Conservation (phyloP, 2,797 vertebrate species). For the Aeoliscus strigatus region DNA sequence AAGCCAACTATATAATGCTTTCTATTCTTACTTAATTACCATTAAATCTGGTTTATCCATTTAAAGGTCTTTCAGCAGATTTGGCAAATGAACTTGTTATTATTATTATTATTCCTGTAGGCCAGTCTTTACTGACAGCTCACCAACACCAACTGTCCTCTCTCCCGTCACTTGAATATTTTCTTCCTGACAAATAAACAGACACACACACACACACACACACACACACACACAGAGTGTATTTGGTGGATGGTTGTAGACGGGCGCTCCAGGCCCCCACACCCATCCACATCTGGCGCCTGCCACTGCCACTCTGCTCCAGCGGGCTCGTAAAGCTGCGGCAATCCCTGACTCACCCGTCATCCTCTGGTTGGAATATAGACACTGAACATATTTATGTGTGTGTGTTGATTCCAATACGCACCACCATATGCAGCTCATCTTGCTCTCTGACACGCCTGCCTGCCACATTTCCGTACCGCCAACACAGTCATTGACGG, state of each 20-base stretch:
- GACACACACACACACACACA: no score
- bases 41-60: no score
- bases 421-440: slow-evolving; percentile 13
- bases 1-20: no score
- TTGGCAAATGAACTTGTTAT: no score
- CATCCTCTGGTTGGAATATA: slow-evolving; percentile 6
- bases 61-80: no score
- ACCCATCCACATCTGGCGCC: slow-evolving; percentile 56
- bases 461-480: slow-evolving; percentile 30
- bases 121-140: no score
- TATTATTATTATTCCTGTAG: no score
- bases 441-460: slow-evolving; percentile 28
- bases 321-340: slow-evolving; percentile 17
- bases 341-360: slow-evolving; percentile 43
- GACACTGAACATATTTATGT: slow-evolving; percentile 17
- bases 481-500: slow-evolving; percentile 32
- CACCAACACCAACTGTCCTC: no score
- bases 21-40: no score
- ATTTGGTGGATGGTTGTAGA: slow-evolving; percentile 41
- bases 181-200: no score
- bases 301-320: slow-evolving; percentile 48
- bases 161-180: no score
- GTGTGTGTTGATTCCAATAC: slow-evolving; percentile 23
- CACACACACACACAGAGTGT: slow-evolving; percentile 23
- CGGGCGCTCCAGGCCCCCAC: slow-evolving; percentile 12